Evolutionary conservation across 2,113 vertebrate genomes (phyloP).

Genomic region (Gasterosteus aculeatus): DNA sequence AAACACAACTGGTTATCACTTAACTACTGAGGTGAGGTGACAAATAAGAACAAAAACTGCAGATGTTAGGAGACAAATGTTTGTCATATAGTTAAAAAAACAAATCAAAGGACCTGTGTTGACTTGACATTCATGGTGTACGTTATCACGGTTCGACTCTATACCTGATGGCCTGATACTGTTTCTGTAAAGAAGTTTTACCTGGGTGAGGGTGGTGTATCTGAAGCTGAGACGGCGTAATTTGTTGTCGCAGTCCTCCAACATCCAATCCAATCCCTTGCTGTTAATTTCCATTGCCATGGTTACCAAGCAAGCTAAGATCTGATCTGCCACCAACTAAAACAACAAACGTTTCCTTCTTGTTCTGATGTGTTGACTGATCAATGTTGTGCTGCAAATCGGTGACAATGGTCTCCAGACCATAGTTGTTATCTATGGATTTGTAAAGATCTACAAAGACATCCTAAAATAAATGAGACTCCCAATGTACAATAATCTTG

Average conservation of each 20-base stretch:
- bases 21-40: background rate
- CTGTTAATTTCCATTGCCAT: constrained; percentile 39
- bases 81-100: background rate
- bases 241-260: constrained; percentile 47
- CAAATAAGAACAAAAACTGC: background rate
- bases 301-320: background rate
- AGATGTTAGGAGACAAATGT: background rate
- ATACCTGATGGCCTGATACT: background rate
- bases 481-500: background rate
- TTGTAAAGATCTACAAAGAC: background rate
- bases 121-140: background rate
- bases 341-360: background rate
- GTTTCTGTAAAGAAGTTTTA: constrained; percentile 47
- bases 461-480: background rate
- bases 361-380: background rate
- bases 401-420: background rate
- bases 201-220: constrained; percentile 67
- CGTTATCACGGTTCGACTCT: background rate
- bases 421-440: background rate
- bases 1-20: background rate
- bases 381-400: background rate
- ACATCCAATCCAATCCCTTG: constrained; percentile 12
- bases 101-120: background rate
- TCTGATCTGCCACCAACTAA: background rate
- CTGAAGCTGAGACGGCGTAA: constrained; percentile 53